Evolutionary conservation across 2,797 vertebrate genomes (phyloP), one percentile per base, ranked within the genome.

Genomic region (Platyrinchus mystaceus): DNA sequence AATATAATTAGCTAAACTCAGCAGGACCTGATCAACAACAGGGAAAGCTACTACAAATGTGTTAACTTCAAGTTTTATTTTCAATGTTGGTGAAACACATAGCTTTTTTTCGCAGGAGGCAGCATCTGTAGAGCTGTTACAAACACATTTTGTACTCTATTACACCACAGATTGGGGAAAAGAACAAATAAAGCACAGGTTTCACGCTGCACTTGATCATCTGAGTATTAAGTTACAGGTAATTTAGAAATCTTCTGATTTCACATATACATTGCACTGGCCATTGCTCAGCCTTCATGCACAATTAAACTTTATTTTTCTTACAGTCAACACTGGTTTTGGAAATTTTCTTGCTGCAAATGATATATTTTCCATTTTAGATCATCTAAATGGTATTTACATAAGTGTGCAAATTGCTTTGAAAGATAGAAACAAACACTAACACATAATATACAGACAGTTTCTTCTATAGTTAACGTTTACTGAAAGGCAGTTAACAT

Each of bases 21-120:
- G 41, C 19, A 85, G 34, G 27, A 82, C 28, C 36, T 52, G 37
- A 86, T 24, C 14, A 50, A 50, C 19, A 89, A 67, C 12, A 81
- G 21, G 58, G 41, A 68, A 91, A 59, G 23, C 18, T 36, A 71
- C 20, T n/a, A 53, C 37, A 88, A 64, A 56, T 12, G 21, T 7
- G 11, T 58, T 47, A 49, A 44, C 84, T 96, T 93, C 84, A 94
- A 75, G 56, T 95, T 97, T 97, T 97, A 98, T 98, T 98, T 97
- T 96, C 84, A 36, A 85, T 43, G 75, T 92, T 92, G 87, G 88
- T 96, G 89, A 94, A 96, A 87, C 79, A 94, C 62, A 94, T 2
- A 92, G 73, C 63, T 52, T 50, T 50, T 52, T 78, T 94, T 95
- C 59, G 84, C 80, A 82, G 92, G 90, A 96, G 85, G 76, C 79